Base-by-base conservation (phyloP, 2,113 vertebrate genomes). In the Heloderma charlesbogerti region DNA sequence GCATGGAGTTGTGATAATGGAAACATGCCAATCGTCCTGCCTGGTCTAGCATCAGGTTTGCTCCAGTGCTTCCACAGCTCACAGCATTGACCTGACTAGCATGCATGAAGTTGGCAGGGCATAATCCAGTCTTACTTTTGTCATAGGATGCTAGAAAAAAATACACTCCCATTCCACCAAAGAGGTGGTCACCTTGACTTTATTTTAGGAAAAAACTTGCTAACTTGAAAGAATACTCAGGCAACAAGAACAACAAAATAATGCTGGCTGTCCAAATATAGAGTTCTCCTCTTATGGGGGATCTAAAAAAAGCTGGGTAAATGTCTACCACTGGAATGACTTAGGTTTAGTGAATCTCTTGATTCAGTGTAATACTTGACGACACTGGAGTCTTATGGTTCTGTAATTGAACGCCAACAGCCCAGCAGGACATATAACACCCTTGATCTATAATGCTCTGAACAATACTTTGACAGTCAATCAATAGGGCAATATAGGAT, bases 391-490 rank as follows among this genome's bases (percentile, higher is more conserved):
- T 69, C 60, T 71, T 79, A 75, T 51, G 82, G 2, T 27, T 78
- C 34, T 67, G 78, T 85, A 84, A 87, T 88, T 88, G 77, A 54
- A 88, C 84, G 71, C 60, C 45, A 79, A 16, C 74, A 86, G 83
- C 45, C 9, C 60, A 84, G 43, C 2, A 45, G 88, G 91, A 95
- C 31, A 77, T 91, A 66, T 82, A 8, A 67, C 40, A 92, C 29
- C 43, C 90, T 91, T 48, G 86, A 92, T 0, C 6, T 86, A 86
- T 86, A 90, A 88, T 91, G 88, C 60, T 84, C 84, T 80, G 80
- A 93, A 84, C 27, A 20, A 16, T 57, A 91, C 51, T 31, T 1
- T 9, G 79, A 86, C 60, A 85, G 89, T 93, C 37, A 60, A 60
- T 25, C 31, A 60, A 57, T n/a, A 43, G 25, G 43, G 79, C 86